These are phyloP conservation scores for Trididemnum nubilum DNA, from an alignment of 23 tunicate species.

Conservation along the genomic window DNA sequence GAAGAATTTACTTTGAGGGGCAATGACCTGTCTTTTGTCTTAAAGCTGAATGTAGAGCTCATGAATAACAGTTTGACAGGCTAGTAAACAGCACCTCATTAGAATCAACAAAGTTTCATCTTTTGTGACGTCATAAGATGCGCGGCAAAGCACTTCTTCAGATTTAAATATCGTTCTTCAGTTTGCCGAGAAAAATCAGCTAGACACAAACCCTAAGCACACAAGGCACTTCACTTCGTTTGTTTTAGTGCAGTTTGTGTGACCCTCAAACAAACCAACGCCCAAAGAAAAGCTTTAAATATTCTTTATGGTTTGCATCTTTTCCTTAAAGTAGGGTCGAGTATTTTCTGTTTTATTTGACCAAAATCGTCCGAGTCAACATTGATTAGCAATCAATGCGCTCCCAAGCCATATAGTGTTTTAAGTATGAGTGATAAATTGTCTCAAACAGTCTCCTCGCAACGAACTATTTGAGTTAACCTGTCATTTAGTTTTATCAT, in stretches of 20 bases:
- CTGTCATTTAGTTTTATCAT: too few relatives aligned
- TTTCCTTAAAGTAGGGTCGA: constrained; percentile 17
- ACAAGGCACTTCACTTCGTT: constrained; percentile 34
- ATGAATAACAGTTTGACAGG: constrained; percentile 46
- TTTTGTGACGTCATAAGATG: constrained; percentile 44
- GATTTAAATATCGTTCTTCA: constrained; percentile 28
- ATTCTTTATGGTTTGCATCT: constrained; percentile 22
- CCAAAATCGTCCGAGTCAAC: not conserved
- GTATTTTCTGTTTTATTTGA: constrained; percentile 11
- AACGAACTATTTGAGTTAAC: not conserved
- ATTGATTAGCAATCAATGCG: constrained; percentile 13
- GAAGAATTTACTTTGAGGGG: too few relatives aligned
- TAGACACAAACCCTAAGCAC: constrained; percentile 68
- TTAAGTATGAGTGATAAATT: constrained; percentile 18
- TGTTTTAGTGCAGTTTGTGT: constrained; percentile 72
- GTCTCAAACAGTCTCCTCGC: constrained; percentile 27
- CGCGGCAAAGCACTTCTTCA: constrained; percentile 31
- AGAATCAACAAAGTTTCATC: constrained; percentile 46
- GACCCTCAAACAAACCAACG: constrained; percentile 77
- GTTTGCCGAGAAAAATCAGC: constrained; percentile 11
- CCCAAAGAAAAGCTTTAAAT: constrained; percentile 40
- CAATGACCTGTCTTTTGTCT: constrained; percentile 24
- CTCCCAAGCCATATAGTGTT: not conserved
- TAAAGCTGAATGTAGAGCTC: constrained; percentile 41
- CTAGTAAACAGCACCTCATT: constrained; percentile 57